These are phyloP conservation scores for Lepas anatifera DNA, from an alignment of 2,888 invertebrate species.

Conservation along the genomic window DNA sequence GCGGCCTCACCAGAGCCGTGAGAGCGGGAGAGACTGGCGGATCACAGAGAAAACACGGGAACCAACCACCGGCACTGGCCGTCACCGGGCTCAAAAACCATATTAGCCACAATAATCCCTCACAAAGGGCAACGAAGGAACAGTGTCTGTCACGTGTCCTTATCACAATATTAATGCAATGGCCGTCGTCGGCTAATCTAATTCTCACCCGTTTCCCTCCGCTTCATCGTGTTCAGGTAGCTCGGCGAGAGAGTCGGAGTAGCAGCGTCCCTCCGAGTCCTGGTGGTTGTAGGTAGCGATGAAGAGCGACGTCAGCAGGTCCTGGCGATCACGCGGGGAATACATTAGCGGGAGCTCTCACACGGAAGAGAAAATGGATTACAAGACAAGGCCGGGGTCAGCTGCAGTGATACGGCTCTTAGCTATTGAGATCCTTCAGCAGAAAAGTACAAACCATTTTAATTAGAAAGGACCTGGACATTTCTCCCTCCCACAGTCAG, in stretches of 20 bases:
- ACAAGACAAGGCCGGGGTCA: neutral
- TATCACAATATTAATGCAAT: no score
- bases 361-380: neutral
- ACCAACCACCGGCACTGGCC: no score
- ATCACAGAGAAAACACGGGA: neutral
- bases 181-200: neutral
- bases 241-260: constrained; percentile 90
- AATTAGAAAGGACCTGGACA: no score
- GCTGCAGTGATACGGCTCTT: neutral
- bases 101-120: no score
- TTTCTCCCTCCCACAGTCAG: no score
- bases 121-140: no score
- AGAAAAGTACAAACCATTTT: no score
- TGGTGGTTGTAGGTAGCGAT: constrained; percentile 91
- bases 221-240: constrained; percentile 74
- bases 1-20: neutral
- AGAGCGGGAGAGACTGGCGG: neutral
- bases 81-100: no score
- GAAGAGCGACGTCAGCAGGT: constrained; percentile 78
- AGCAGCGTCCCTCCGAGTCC: constrained; percentile 92
- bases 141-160: no score
- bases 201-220: constrained; percentile 49
- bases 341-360: no score
- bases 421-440: neutral
- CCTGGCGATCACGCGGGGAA: no score